phyloP scores from a whole-genome alignment of 1,140 invertebrate genomes.

The Manduca sexta region DNA sequence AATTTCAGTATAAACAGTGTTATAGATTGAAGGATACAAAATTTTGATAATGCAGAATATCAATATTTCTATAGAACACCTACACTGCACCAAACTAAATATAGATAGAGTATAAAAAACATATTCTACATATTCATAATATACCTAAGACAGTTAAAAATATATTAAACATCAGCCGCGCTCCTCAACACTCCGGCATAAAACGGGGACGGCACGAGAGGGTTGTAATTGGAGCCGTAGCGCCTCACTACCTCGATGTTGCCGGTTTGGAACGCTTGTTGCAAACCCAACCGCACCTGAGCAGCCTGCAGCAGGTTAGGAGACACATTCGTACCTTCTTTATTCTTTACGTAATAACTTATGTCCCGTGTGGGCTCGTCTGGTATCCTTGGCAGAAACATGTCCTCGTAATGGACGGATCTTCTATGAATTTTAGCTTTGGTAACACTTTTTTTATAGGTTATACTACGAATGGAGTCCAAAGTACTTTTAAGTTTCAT shows the following conservation, averaged over 20 bases:
- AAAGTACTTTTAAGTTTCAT: conserved; percentile 4
- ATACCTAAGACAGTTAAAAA: no score
- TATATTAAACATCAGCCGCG: conserved; percentile 10
- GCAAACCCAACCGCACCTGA: conserved; percentile 14
- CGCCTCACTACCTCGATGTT: conserved; percentile 23
- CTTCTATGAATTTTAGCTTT: conserved; percentile 5
- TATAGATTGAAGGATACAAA: no score
- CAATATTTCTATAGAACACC: no score
- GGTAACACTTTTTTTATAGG: neutral
- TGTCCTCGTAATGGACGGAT: conserved; percentile 8
- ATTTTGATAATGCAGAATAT: no score
- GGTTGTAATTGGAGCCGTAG: conserved; percentile 35
- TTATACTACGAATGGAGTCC: neutral
- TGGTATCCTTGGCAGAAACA: conserved; percentile 16
- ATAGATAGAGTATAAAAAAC: no score
- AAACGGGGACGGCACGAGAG: conserved; percentile 13
- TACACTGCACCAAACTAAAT: no score
- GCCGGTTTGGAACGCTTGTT: conserved; percentile 21
- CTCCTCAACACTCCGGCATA: conserved; percentile 12
- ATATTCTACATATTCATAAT: no score
- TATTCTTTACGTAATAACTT: conserved; percentile 41
- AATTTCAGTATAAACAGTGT: no score
- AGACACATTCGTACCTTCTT: conserved; percentile 21
- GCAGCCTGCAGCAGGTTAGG: conserved; percentile 22
- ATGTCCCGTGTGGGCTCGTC: conserved; percentile 33